Percentiles rank a stretch among this genome's conserved stretches.
These are phyloP conservation scores for Eueides isabella DNA, from an alignment of 1,140 invertebrate species.

Conservation along the genomic window DNA sequence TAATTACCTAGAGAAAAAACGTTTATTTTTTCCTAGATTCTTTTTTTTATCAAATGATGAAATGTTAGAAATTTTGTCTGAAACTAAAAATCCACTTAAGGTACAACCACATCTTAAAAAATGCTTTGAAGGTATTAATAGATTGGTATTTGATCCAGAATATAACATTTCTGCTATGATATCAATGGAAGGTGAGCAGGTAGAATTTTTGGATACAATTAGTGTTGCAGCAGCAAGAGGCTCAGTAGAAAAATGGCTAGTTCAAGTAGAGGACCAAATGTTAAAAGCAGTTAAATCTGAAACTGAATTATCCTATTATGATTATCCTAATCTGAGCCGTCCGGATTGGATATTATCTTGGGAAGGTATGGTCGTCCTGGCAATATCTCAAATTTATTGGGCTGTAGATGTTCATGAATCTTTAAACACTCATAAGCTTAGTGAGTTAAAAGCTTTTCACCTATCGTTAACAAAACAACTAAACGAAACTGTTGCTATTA, in stretches of 20 bases:
- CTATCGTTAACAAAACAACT: slow-evolving; percentile 83
- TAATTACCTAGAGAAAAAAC: slow-evolving; percentile 95
- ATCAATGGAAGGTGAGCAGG: slow-evolving; percentile 92
- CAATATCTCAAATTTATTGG: slow-evolving; percentile 95
- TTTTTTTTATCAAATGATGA: slow-evolving; percentile 98
- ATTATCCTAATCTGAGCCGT: slow-evolving; percentile 86
- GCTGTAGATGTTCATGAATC: slow-evolving; percentile 89
- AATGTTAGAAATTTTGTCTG: slow-evolving; percentile 96
- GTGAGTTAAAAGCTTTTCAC: slow-evolving; percentile 83
- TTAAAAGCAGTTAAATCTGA: slow-evolving; percentile 87
- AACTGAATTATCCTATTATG: slow-evolving; percentile 87
- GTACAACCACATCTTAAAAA: slow-evolving; percentile 96
- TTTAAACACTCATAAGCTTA: slow-evolving; percentile 83
- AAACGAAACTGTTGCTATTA: slow-evolving; percentile 85
- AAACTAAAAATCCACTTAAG: slow-evolving; percentile 93
- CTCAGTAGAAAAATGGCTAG: slow-evolving; percentile 96
- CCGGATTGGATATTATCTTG: slow-evolving; percentile 91
- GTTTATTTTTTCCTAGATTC: slow-evolving; percentile 95
- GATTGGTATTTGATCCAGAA: slow-evolving; percentile 88
- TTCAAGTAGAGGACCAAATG: slow-evolving; percentile 94
- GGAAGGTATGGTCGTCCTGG: slow-evolving; percentile 95
- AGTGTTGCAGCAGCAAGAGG: slow-evolving; percentile 91
- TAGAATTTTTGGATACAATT: slow-evolving; percentile 87
- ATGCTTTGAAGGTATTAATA: slow-evolving; percentile 92
- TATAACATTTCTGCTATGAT: slow-evolving; percentile 93